These are phyloP conservation scores for Amphiura filiformis DNA, from an alignment of 35 echinoderm and acorn worm species.

Conservation along the genomic window DNA sequence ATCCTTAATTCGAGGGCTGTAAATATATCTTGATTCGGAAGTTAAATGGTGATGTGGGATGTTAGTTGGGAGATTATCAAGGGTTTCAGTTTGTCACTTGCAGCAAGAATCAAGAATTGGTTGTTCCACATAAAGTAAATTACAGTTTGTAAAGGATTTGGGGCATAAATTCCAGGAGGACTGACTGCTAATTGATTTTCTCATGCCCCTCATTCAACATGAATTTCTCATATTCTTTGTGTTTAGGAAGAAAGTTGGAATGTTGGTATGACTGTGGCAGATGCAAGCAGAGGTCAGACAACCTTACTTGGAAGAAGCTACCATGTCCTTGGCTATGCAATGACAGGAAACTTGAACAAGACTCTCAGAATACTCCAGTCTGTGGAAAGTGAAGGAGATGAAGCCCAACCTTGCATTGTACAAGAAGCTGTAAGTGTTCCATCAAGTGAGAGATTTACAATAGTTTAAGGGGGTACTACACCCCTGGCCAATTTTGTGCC, in stretches of 20 bases:
- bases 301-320: conserved; percentile 67
- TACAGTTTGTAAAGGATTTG: background rate
- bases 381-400: background rate
- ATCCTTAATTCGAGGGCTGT: too few relatives aligned
- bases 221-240: background rate
- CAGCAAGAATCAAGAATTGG: too few relatives aligned
- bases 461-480: too few relatives aligned
- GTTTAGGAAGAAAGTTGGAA: conserved; percentile 69
- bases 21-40: background rate
- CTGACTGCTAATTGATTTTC: background rate
- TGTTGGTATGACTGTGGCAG: conserved; percentile 83
- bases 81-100: too few relatives aligned
- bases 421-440: conserved; percentile 86
- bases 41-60: background rate
- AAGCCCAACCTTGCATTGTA: conserved; percentile 14
- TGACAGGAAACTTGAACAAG: conserved; percentile 56
- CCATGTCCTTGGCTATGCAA: conserved; percentile 68
- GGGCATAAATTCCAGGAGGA: background rate
- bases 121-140: background rate
- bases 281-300: conserved; percentile 57
- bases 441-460: background rate
- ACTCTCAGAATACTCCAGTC: conserved; percentile 21
- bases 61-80: too few relatives aligned
- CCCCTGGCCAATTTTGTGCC: too few relatives aligned
- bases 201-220: background rate